Percentiles rank a stretch among this genome's conserved stretches.
These are phyloP conservation scores for Nylanderia fulva DNA, from an alignment of 1,140 invertebrate species.

Conservation along the genomic window DNA sequence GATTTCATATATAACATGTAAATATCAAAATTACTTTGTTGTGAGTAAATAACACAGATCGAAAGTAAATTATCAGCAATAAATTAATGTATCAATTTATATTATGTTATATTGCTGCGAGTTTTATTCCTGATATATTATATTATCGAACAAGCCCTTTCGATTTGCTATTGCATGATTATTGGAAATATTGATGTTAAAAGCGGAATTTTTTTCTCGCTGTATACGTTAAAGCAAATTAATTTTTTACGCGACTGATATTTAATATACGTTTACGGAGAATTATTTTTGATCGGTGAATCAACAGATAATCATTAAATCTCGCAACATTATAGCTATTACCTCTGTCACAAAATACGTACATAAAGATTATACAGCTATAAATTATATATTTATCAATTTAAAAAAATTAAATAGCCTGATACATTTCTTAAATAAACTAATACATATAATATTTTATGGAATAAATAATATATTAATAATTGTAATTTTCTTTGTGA, in stretches of 20 bases:
- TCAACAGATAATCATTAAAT: background rate
- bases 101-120: background rate
- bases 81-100: conserved; percentile 52
- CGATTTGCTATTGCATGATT: background rate
- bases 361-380: conserved; percentile 2
- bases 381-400: background rate
- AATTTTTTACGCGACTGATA: background rate
- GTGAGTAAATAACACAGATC: conserved; percentile 41
- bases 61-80: conserved; percentile 56
- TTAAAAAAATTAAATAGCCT: background rate
- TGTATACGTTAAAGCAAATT: background rate
- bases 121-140: background rate
- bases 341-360: background rate
- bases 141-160: background rate
- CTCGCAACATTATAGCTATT: background rate
- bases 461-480: too few relatives aligned
- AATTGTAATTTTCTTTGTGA: background rate
- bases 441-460: background rate
- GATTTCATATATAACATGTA: background rate
- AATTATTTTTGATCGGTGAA: background rate
- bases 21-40: background rate
- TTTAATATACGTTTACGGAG: background rate
- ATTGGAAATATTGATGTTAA: background rate
- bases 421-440: background rate
- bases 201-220: background rate